These are phyloP conservation scores for Strigamia transsilvanica DNA, from an alignment of 2,888 invertebrate genomes.

Conservation along the genomic window DNA sequence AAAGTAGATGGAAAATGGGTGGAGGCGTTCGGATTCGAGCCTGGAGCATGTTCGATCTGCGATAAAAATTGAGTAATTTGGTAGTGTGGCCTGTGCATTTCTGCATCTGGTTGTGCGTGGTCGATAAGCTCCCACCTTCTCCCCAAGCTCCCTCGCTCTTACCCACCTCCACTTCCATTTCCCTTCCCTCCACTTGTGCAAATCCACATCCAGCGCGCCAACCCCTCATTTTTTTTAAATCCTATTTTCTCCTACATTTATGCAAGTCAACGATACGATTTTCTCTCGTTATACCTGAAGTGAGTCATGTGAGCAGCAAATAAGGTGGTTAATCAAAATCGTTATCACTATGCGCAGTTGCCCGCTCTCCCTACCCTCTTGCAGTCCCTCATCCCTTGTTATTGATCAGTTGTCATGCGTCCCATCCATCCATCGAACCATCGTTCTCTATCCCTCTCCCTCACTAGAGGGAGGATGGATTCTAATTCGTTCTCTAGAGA, in stretches of 20 bases:
- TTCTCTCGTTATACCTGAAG: constrained; percentile 13
- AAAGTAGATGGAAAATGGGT: constrained; percentile 41
- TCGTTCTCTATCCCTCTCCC: neutral
- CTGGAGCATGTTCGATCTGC: constrained; percentile 43
- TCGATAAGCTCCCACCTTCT: neutral
- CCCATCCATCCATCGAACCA: constrained; percentile 45
- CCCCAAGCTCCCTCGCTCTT: neutral
- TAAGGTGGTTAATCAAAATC: constrained; percentile 54
- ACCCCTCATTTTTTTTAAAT: constrained; percentile 13
- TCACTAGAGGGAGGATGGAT: neutral
- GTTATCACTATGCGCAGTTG: constrained; percentile 53
- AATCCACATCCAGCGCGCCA: neutral
- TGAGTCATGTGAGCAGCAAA: constrained; percentile 51
- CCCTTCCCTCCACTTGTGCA: neutral
- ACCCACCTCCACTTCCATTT: neutral
- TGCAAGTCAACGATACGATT: neutral
- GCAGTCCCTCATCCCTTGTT: constrained; percentile 7
- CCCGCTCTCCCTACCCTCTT: neutral
- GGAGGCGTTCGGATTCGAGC: constrained; percentile 9
- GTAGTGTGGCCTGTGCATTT: constrained; percentile 36
- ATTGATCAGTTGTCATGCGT: constrained; percentile 38
- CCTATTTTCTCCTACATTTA: neutral
- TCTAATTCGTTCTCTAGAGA: constrained; percentile 47
- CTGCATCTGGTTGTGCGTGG: constrained; percentile 42
- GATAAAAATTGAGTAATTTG: constrained; percentile 51